Conservation (phyloP, 2,113 vertebrate genomes). For the Brachyistius frenatus region DNA sequence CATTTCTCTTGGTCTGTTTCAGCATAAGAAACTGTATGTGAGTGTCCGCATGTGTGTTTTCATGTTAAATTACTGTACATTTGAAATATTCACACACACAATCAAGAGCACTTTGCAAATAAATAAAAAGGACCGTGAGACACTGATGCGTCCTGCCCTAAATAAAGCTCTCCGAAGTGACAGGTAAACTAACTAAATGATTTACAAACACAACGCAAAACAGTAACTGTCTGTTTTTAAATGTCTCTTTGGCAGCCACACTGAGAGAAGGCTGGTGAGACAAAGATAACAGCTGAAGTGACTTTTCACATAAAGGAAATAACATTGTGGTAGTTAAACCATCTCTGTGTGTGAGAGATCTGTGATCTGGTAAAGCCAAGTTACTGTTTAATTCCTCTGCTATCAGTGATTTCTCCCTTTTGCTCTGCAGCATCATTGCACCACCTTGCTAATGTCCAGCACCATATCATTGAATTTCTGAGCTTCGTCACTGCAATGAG, state of each 20-base stretch:
- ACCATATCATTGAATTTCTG: slow-evolving; percentile 25
- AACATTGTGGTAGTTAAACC: neutral
- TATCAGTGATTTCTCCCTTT: neutral
- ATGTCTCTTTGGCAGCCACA: slow-evolving; percentile 53
- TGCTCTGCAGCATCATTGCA: slow-evolving; percentile 19
- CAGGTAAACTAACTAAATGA: neutral
- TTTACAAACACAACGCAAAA: slow-evolving; percentile 61
- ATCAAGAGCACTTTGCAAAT: neutral
- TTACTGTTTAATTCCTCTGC: slow-evolving; percentile 20
- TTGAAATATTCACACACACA: neutral
- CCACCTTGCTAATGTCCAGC: slow-evolving; percentile 37
- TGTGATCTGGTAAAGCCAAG: slow-evolving; percentile 26
- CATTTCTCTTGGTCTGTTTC: slow-evolving; percentile 60
- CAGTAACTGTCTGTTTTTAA: slow-evolving; percentile 71
- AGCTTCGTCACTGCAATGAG: neutral
- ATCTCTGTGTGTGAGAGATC: neutral
- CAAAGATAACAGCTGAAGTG: slow-evolving; percentile 34
- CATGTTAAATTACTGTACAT: neutral
- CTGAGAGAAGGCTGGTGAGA: slow-evolving; percentile 29
- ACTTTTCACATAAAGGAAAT: slow-evolving; percentile 24
- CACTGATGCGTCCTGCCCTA: neutral
- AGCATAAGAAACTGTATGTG: slow-evolving; percentile 1
- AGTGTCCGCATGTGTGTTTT: neutral
- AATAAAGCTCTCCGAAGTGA: neutral
- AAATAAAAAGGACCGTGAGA: neutral